A percentile compares a stretch with the other conserved stretches of the same genome.
Evolutionary conservation across 2,888 invertebrate species (phyloP).

Genomic region (Graphium colonna): DNA sequence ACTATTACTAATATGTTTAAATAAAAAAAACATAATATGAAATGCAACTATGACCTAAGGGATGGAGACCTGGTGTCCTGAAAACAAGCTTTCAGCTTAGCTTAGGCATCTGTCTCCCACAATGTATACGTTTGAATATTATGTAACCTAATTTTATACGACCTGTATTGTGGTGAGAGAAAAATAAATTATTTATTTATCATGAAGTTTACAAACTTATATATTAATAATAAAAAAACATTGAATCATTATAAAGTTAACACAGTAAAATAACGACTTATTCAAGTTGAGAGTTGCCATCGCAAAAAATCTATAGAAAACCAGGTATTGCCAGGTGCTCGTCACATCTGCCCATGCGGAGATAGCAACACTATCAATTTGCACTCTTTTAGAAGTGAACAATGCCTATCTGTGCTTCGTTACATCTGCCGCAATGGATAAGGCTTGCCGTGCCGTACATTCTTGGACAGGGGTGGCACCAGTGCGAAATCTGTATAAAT

Average conservation of each 20-base stretch:
- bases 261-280: neutral
- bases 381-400: constrained; percentile 42
- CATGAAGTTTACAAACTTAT: too few species aligned
- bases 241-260: constrained; percentile 1
- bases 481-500: too few species aligned
- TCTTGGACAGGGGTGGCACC: constrained; percentile 48
- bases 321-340: constrained; percentile 17
- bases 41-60: too few species aligned
- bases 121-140: too few species aligned
- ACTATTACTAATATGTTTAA: too few species aligned
- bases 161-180: too few species aligned
- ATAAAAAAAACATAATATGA: too few species aligned
- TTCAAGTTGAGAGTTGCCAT: neutral
- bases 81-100: too few species aligned
- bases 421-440: constrained; percentile 30
- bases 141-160: too few species aligned
- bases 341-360: constrained; percentile 12
- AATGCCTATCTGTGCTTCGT: constrained; percentile 28
- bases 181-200: too few species aligned
- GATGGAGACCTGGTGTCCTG: too few species aligned
- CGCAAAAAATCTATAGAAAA: constrained; percentile 1
- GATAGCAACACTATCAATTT: constrained; percentile 41
- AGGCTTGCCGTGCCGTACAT: constrained; percentile 36
- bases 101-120: too few species aligned
- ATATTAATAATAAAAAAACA: constrained; percentile 1